Evolutionary conservation across 64 coral and sea anemone genomes (phyloP), one percentile per base, ranked within the genome.

Genomic region (Orbicella faveolata): DNA sequence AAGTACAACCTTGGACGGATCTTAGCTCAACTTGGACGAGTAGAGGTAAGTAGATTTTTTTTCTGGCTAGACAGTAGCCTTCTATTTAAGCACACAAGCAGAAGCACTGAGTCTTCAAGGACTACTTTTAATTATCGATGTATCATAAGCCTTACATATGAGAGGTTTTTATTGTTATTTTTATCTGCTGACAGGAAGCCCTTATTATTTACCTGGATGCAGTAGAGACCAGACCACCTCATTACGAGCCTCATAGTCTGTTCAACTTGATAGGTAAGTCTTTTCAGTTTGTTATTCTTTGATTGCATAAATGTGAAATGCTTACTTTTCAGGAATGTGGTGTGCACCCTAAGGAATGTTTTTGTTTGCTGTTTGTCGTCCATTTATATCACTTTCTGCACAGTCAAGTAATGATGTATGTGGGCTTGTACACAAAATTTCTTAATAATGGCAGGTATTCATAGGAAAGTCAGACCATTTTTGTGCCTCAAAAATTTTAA

Each of bases 1-100:
- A 96, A 96, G 36, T 96, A 96, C 83, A 93, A 96, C 77, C 88
- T 91, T 89, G 95, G 95, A 35, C 61, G 95, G 77, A 93, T 93
- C 75, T 74, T 96, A 13, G 77, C 78, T 85, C 83, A 93, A 52
- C 36, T 93, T 25, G 77, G 85, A 44, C 76, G 44, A 83, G 61
- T 88, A 6, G 72, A 96, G 88, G 93, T 94, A 15, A 65, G 82
- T 36, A 69, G 20, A 15, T 15, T 33, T 51, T 15, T 33, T 51
- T 17, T 30, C 13, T 88, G 61, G 30, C 23, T 73, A 16, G 12
- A 16, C 55, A 59, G 15, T 2, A 59, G 55, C 55, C 15, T 59
- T 59, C 12, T 59, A 15, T 59, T 15, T 59, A 2, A 59, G 12
- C 15, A 16, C 15, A 59, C 55, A 12, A 59, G 55, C 9, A 59